Percentiles rank a stretch among this genome's conserved stretches.
Conservation (phyloP, 2,797 vertebrate species). For the Microctenopoma steveboyesi region DNA sequence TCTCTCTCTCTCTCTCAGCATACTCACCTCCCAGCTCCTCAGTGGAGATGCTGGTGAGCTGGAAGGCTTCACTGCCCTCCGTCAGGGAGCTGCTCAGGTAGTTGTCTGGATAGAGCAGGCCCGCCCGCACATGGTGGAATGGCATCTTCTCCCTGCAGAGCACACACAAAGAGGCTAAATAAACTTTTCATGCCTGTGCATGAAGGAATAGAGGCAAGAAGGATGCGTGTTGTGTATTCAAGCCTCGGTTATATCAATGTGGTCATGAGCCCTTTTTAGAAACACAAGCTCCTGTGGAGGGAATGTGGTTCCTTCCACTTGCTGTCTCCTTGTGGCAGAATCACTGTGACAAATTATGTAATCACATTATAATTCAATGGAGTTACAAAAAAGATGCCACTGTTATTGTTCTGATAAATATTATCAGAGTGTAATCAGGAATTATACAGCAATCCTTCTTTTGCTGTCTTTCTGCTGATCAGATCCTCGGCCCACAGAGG, state of each 20-base stretch:
- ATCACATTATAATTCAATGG: constrained; percentile 71
- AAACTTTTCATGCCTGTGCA: constrained; percentile 4
- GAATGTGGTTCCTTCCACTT: constrained; percentile 55
- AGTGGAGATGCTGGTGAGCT: constrained; percentile 93
- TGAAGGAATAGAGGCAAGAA: constrained; percentile 15
- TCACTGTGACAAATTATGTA: constrained; percentile 70
- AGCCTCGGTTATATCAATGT: background rate
- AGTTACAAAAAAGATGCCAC: constrained; percentile 50
- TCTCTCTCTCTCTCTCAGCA: background rate
- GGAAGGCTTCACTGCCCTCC: constrained; percentile 91
- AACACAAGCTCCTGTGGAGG: constrained; percentile 52
- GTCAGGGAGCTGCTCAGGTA: constrained; percentile 93
- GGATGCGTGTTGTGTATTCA: constrained; percentile 27
- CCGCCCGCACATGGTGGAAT: constrained; percentile 95
- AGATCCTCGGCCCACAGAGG: constrained; percentile 32
- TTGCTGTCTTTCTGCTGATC: constrained; percentile 24
- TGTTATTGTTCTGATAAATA: constrained; percentile 59
- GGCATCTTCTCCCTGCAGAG: constrained; percentile 93
- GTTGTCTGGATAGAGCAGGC: constrained; percentile 96
- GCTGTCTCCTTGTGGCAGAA: constrained; percentile 56
- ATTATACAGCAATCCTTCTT: constrained; percentile 31
- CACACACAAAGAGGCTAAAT: constrained; percentile 36
- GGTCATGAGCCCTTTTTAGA: constrained; percentile 57
- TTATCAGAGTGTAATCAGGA: constrained; percentile 38
- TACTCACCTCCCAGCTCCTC: constrained; percentile 93